Evolutionary conservation across 2,797 vertebrate species (phyloP), one percentile per base, ranked within the genome.

Genomic region (Otolemur crassicaudatus): DNA sequence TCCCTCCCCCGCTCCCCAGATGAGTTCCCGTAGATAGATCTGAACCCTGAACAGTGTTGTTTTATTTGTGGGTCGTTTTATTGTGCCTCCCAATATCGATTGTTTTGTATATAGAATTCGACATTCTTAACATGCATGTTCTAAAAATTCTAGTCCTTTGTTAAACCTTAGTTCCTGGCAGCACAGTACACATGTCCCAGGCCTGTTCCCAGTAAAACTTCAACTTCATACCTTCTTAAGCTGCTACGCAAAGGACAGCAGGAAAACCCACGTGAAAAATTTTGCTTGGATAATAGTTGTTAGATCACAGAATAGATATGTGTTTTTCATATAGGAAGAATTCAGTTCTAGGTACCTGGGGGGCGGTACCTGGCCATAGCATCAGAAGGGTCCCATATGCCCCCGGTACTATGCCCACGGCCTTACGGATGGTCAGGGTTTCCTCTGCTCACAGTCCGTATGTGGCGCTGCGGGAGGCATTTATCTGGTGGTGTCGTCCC

Each of bases 271-370:
- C 7, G 0, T 9, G 46, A 1, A 19, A 0, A 19, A 5, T 14
- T 73, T 9, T 31, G 65, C 56, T 22, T 22, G 13, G 17, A 22
- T 22, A 4, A 0, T 29, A 6, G 23, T 9, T 60, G 27, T 22
- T 27, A 12, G 69, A 40, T 25, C 83, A 5, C 29, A 5, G 22
- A 16, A 0, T 2, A n/a, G 63, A 1, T n/a, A 23, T 8, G 23
- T 11, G 0, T 40, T 14, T 1, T 19, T 53, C 9, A 2, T 5
- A 7, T n/a, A 5, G 37, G 12, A 34, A 65, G 80, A 0, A 0
- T 22, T 37, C 0, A 0, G 1, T 25, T 46, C 25, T 12, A 2
- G 63, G 80, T 19, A 0, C 9, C 0, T 0, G 4, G 49, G 13
- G 49, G 46, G n/a, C n/a, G n/a, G n/a, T n/a, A n/a, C n/a, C n/a